Base-by-base conservation (phyloP, 2,797 vertebrate species). In the Hypotaenidia okinawae region DNA sequence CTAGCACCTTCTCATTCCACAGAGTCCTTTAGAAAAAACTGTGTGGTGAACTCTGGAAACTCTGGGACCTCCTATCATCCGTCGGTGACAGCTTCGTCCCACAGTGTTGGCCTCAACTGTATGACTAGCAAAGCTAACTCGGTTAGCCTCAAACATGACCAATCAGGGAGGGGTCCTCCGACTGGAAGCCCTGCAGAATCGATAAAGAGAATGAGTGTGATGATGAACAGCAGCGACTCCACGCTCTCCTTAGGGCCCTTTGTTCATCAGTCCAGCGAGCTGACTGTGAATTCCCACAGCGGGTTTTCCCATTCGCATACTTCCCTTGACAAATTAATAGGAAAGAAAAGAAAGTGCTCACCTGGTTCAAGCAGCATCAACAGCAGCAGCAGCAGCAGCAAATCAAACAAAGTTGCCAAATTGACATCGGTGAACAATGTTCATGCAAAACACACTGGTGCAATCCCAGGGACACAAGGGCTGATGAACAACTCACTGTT, bases 121-220 rank as follows among this genome's bases (percentile, higher is more conserved):
- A 98, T 99, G 95, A 98, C 98, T 63, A 98, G 97, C 89, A 98
- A 98, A 97, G 98, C 98, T 64, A 99, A 99, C 98, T 98, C 98
- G 1, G 98, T 98, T 92, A 98, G 98, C 95, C 97, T 98, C 94
- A 99, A 99, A 97, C 99, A 99, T 9, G 99, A 99, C 95, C 98
- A 98, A 92, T 97, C 98, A 75, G 98, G 98, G 70, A 98, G 99
- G 96, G 99, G 98, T 21, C 98, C 99, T 92, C 98, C 98, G 0
- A 98, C 98, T 0, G 99, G 99, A 94, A 99, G 98, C 98, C 98
- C 99, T 13, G 98, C 99, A 11, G 99, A 99, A 94, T 98, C 99
- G 77, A 99, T 99, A 96, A 99, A 99, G 95, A 98, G 99, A 91
- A 99, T 99, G 99, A 99, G 99, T 49, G 99, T 99, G 93, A 98